phyloP scores from a whole-genome alignment of 2,888 invertebrate genomes.

The Rotaria sp. region DNA sequence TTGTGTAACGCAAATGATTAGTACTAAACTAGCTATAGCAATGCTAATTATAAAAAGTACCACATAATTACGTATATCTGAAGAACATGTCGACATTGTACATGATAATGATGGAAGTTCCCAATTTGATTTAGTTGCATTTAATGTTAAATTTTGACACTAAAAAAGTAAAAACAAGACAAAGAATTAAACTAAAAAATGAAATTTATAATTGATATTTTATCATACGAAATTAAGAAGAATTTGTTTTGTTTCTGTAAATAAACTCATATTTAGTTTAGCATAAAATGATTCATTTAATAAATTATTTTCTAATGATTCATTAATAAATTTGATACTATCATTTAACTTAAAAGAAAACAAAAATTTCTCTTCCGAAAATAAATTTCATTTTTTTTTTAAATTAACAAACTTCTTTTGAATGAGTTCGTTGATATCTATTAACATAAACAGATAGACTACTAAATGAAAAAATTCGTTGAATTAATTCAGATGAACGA shows the following conservation, averaged over 20 bases:
- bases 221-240: not conserved
- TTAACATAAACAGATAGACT: not conserved
- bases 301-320: not conserved
- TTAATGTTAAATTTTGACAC: slow-evolving; percentile 5
- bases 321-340: not conserved
- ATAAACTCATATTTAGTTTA: not conserved
- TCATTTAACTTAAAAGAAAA: not conserved
- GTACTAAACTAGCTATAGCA: not conserved
- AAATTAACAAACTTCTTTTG: not conserved
- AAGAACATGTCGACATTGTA: not conserved
- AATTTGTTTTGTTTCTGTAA: not conserved
- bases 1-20: slow-evolving; percentile 1
- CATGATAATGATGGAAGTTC: not conserved
- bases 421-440: not conserved
- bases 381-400: no score
- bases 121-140: not conserved
- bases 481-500: not conserved
- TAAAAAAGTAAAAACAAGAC: not conserved
- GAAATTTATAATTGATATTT: not conserved
- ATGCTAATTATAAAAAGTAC: not conserved
- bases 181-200: not conserved
- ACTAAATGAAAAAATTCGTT: not conserved
- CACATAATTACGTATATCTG: not conserved
- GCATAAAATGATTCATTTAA: not conserved
- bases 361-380: not conserved